A percentile compares a stretch with the other conserved stretches of the same genome.
Evolutionary conservation across 2,113 vertebrate genomes (phyloP).

Genomic region (Xenopus laevis): DNA sequence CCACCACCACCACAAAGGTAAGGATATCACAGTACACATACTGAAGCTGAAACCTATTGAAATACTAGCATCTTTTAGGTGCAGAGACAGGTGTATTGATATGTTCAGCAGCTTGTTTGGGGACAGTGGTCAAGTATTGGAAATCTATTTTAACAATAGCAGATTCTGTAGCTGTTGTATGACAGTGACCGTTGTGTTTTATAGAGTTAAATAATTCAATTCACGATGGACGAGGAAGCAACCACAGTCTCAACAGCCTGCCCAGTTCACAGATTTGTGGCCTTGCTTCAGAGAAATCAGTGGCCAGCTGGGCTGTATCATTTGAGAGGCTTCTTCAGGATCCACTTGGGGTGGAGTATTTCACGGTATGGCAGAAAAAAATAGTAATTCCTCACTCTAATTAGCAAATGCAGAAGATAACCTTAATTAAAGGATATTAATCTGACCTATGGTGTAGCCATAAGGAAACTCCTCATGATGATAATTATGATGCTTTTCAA

Average conservation of each 20-base stretch:
- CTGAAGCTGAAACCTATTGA: no score
- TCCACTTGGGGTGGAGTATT: constrained; percentile 76
- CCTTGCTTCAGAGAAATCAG: constrained; percentile 66
- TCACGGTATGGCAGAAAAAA: constrained; percentile 76
- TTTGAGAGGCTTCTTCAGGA: constrained; percentile 93
- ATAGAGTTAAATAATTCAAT: constrained; percentile 63
- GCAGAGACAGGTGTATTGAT: no score
- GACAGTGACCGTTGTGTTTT: not conserved
- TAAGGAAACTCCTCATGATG: no score
- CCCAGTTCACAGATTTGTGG: constrained; percentile 64
- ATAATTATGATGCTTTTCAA: no score
- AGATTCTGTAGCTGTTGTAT: no score
- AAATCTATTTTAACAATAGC: no score
- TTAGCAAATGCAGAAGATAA: not conserved
- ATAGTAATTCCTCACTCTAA: not conserved
- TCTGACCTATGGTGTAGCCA: no score
- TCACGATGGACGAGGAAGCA: constrained; percentile 63
- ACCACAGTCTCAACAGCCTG: constrained; percentile 79
- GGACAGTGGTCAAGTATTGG: no score
- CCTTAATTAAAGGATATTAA: not conserved
- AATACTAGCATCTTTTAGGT: no score
- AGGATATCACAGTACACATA: no score
- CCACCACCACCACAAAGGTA: no score
- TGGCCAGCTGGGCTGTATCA: constrained; percentile 89
- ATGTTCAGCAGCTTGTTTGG: no score